Conservation (phyloP, 2,888 invertebrate genomes). For the Phasia obesa region DNA sequence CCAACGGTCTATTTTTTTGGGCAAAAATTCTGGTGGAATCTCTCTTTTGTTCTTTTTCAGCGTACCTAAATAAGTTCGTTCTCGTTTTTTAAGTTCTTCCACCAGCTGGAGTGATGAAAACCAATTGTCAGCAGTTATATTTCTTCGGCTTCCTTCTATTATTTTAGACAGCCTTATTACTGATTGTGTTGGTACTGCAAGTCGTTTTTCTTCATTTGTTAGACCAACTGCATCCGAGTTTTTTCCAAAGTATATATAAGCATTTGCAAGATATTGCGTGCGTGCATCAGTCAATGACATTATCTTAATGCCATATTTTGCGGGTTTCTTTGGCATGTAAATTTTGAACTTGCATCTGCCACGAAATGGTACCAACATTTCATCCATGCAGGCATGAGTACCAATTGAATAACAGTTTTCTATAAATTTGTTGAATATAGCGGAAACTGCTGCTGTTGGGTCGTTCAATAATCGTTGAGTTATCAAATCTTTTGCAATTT, state of each 20-base stretch:
- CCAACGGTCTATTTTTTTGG: no score
- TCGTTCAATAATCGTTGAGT: constrained; percentile 47
- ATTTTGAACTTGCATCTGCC: constrained; percentile 71
- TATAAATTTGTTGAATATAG: constrained; percentile 52
- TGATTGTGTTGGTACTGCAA: constrained; percentile 59
- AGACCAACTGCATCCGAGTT: constrained; percentile 63
- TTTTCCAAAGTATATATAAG: constrained; percentile 62
- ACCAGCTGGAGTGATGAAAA: constrained; percentile 65
- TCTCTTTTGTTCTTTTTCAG: constrained; percentile 40
- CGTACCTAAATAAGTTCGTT: constrained; percentile 39
- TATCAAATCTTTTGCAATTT: constrained; percentile 39
- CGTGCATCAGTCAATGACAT: no score
- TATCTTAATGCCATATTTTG: no score
- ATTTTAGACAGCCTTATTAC: constrained; percentile 55
- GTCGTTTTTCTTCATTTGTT: constrained; percentile 54
- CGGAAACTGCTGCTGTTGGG: constrained; percentile 59
- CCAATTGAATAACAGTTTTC: constrained; percentile 57
- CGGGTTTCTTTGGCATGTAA: no score
- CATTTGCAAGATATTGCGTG: no score
- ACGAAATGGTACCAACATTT: constrained; percentile 69
- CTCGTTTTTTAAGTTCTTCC: constrained; percentile 49
- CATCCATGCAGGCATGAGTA: constrained; percentile 65
- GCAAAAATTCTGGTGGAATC: constrained; percentile 48
- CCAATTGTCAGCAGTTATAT: constrained; percentile 52
- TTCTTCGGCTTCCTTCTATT: constrained; percentile 58